These are phyloP conservation scores for Syrmaticus mikado DNA, from an alignment of 2,113 vertebrate species.

Conservation along the genomic window DNA sequence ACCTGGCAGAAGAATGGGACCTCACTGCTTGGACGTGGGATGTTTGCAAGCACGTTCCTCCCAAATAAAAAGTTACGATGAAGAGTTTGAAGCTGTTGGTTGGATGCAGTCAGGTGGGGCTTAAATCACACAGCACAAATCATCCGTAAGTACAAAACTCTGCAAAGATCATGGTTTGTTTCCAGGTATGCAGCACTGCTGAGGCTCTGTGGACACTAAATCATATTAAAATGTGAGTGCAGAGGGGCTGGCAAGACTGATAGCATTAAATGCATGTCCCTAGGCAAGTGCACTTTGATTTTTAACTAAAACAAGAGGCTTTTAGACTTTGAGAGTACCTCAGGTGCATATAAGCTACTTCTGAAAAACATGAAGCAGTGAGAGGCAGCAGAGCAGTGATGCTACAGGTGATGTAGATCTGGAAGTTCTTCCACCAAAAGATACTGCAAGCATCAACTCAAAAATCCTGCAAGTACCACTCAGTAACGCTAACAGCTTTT, in stretches of 20 bases:
- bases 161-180: not conserved
- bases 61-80: not conserved
- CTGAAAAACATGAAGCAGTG: not conserved
- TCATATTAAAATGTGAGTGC: not conserved
- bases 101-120: not conserved
- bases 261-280: not conserved
- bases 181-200: not conserved
- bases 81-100: not conserved
- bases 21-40: accelerated
- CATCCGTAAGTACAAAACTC: not conserved
- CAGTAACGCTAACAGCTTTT: not conserved
- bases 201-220: not conserved
- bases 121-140: not conserved
- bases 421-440: not conserved
- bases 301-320: not conserved
- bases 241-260: not conserved
- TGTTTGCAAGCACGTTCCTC: not conserved
- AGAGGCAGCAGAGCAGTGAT: not conserved
- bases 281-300: not conserved
- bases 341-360: not conserved
- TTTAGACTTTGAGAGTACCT: not conserved
- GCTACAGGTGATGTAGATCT: not conserved
- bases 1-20: accelerated
- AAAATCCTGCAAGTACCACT: not conserved
- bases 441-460: not conserved